Evolutionary conservation across 2,797 vertebrate genomes (phyloP), one percentile per base, ranked within the genome.

Genomic region (Sebastes kiyomatsui): DNA sequence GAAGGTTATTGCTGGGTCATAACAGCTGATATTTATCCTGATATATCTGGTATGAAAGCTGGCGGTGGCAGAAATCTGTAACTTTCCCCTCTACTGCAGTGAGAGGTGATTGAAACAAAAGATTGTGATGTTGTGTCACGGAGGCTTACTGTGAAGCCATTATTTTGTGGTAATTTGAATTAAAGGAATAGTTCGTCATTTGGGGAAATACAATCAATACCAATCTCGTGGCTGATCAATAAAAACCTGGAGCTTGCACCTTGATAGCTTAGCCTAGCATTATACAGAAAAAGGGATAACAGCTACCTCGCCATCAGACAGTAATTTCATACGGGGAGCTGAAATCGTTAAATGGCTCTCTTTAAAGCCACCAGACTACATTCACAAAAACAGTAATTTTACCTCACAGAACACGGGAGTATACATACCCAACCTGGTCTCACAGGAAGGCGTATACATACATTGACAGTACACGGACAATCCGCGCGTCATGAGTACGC

Each of bases 1-100:
- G 6, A 6, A 55, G 84, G 87, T 90, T 66, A 91, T 22, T 1
- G 81, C 49, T 1, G 28, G 90, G 91, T 89, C 90, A 88, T 23
- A 6, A 18, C 0, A 1, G 18, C 66, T 38, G 32, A 61, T 56
- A 7, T 60, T 27, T 33, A 64, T 65, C 33, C 35, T 16, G 22
- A 65, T 38, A 18, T 3, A 28, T 60, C 11, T 46, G 13, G 65
- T 72, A 35, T 78, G 68, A 82, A 58, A 54, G 33, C 23, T 32
- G 75, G 68, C 56, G n/a, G 28, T 12, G 22, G 7, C 20, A n/a
- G n/a, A 42, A 78, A 72, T 4, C 33, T 46, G 25, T 25, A 11
- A 61, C 56, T 46, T 72, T 46, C 20, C 20, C 27, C 30, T 35
- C 30, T n/a, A 7, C 30, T 32, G 28, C 14, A 25, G 14, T 14